A percentile compares a stretch with the other conserved stretches of the same genome.
Conservation (phyloP, 2,797 vertebrate species). For the Fundulus diaphanus region DNA sequence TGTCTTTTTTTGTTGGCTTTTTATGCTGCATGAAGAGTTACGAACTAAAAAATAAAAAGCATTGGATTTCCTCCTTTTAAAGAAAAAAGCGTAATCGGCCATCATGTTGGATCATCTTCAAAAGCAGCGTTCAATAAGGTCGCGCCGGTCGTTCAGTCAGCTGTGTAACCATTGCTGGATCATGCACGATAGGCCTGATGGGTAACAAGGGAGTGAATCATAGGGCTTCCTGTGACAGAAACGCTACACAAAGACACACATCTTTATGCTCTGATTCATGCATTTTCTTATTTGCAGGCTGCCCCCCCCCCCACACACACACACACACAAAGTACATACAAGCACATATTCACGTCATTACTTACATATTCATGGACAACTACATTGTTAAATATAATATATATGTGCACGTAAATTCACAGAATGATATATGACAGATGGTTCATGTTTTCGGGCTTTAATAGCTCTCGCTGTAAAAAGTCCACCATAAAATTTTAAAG, state of each 20-base stretch:
- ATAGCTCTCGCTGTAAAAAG: constrained; percentile 5
- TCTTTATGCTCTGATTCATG: constrained; percentile 37
- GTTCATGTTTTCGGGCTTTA: constrained; percentile 24
- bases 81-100: constrained; percentile 34
- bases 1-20: not conserved
- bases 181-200: constrained; percentile 46
- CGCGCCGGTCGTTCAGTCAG: constrained; percentile 18
- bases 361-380: no score
- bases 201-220: constrained; percentile 48
- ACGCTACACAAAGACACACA: constrained; percentile 26
- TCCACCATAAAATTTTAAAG: constrained; percentile 9
- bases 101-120: constrained; percentile 65
- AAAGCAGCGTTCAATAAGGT: constrained; percentile 31
- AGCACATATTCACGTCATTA: not conserved
- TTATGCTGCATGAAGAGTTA: not conserved
- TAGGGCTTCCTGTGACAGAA: constrained; percentile 30
- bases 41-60: constrained; percentile 24
- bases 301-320: constrained; percentile 4
- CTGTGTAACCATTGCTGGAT: constrained; percentile 45
- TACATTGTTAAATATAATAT: constrained; percentile 11
- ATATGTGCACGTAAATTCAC: not conserved
- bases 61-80: constrained; percentile 28
- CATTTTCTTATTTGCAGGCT: constrained; percentile 3
- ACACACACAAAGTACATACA: constrained; percentile 11
- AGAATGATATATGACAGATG: constrained; percentile 2